Evolutionary conservation across 23 tunicate species (phyloP), one percentile per base, ranked within the genome.

Genomic region (Ascidia mentula): DNA sequence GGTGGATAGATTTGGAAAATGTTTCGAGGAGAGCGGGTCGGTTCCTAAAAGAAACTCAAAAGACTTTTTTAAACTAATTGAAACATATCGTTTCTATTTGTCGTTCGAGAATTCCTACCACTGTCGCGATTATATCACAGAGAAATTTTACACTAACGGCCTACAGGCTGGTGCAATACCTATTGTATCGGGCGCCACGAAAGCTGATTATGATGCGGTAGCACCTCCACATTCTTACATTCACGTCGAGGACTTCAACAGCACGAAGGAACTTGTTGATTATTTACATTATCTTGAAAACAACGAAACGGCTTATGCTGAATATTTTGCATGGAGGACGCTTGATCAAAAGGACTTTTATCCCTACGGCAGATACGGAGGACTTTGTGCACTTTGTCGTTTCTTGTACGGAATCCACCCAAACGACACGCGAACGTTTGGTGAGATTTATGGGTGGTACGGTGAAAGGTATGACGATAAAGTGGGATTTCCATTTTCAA

Each of bases 311-410:
- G 78, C 46, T 5, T 74, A 74, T 39, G 53, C 46, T 18, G 46
- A 74, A 36, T 74, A 74, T 40, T 74, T 46, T 42, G 74, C 45
- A 34, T 82, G 86, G 86, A 26, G 76, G 80, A 74, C 80, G 0
- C 8, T 82, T 72, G 33, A 74, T 22, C 79, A 65, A 3, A 28
- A 74, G 31, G 73, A 82, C 0, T 46, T 73, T 65, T 79, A 79
- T 26, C 45, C 34, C 20, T 82, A 74, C 36, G 86, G 80, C 13
- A 46, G 72, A 31, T 31, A 73, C 15, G 22, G 34, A 0, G 38
- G 53, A n/a, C 74, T 35, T 37, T 82, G 86, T 74, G 69, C 75
- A 18, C 76, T 82, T 15, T 82, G 86, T 46, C 77, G 80, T 53
- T 26, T 28, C 13, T 53, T 53, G 65, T 53, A 53, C 13, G 65